Evolutionary conservation across 1,140 invertebrate species (phyloP), one percentile per base, ranked within the genome.

Genomic region (Drosophila yakuba): DNA sequence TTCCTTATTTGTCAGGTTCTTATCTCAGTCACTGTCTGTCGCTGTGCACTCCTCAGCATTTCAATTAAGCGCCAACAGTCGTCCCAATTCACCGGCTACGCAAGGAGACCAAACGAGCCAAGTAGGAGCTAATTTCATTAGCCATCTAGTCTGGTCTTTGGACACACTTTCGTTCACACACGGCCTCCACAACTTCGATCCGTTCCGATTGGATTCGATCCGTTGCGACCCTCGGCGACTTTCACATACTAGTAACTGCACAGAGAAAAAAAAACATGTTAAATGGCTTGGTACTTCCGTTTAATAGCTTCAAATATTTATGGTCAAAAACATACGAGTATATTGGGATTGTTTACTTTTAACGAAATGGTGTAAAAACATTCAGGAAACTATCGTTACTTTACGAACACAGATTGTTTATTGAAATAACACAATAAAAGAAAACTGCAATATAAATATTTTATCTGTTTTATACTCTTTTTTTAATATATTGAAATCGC

Each of bases 141-240:
- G 58, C 39, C 67, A 57, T 52, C 25, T 54, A 50, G 66, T 72
- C 61, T 54, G 39, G 64, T 66, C 72, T 78, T 78, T 57, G 63
- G 74, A 78, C 74, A 78, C 74, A 78, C 75, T 78, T 78, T 78
- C 74, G 41, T 78, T 78, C 64, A 54, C 38, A 54, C 60, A 20
- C 39, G 20, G 28, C 28, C 66, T 69, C 35, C 48, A 10, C 39
- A 64, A 52, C 63, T 71, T 56, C 67, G 62, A 71, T 67, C 63
- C 63, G 67, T 56, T 68, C 32, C 50, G 41, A 74, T 73, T 55
- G 51, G 69, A 73, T 62, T 55, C 58, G 69, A 73, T 55, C 58
- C 43, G 35, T 25, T 47, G 25, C 71, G 71, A 74, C 58, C 72
- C 71, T 62, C 59, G 52, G 74, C 73, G 51, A 77, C 74, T 77